Evolutionary conservation across 2,888 invertebrate genomes (phyloP).

Genomic region (Leptinotarsa juncta): DNA sequence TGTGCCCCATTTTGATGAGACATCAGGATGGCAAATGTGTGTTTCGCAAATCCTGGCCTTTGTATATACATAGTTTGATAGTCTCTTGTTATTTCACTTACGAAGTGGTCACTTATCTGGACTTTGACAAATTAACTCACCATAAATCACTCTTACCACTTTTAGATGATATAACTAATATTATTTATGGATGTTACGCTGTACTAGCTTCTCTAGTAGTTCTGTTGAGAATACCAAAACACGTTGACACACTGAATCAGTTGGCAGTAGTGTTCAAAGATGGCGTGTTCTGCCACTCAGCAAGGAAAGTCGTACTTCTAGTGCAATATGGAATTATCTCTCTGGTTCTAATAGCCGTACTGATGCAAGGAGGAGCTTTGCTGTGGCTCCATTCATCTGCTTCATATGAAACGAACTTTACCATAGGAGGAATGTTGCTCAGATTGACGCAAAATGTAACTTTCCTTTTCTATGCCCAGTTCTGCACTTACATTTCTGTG

Average conservation of each 20-base stretch:
- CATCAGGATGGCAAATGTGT: slow-evolving; percentile 50
- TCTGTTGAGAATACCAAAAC: slow-evolving; percentile 53
- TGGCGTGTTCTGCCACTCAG: slow-evolving; percentile 58
- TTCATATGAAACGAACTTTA: slow-evolving; percentile 52
- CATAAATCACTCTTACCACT: slow-evolving; percentile 57
- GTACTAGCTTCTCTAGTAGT: slow-evolving; percentile 52
- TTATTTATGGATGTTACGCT: slow-evolving; percentile 49
- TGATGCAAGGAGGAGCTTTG: slow-evolving; percentile 51
- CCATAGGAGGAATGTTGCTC: slow-evolving; percentile 53
- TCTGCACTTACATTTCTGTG: slow-evolving; percentile 43
- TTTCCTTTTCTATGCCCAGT: slow-evolving; percentile 57
- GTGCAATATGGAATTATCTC: slow-evolving; percentile 53
- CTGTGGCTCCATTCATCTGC: slow-evolving; percentile 54
- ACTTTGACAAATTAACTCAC: slow-evolving; percentile 48
- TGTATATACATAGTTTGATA: slow-evolving; percentile 54
- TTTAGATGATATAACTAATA: slow-evolving; percentile 41
- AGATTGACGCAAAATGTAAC: slow-evolving; percentile 55
- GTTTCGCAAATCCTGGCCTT: slow-evolving; percentile 54
- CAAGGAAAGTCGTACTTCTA: slow-evolving; percentile 47
- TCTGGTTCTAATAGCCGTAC: slow-evolving; percentile 45
- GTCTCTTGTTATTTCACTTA: slow-evolving; percentile 47
- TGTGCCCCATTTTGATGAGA: neutral
- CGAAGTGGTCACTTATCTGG: slow-evolving; percentile 51
- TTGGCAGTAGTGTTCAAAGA: slow-evolving; percentile 53
- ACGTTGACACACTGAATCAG: slow-evolving; percentile 55